Evolutionary conservation across 2,113 vertebrate species (phyloP), one percentile per base, ranked within the genome.

Genomic region (Saccopteryx bilineata): DNA sequence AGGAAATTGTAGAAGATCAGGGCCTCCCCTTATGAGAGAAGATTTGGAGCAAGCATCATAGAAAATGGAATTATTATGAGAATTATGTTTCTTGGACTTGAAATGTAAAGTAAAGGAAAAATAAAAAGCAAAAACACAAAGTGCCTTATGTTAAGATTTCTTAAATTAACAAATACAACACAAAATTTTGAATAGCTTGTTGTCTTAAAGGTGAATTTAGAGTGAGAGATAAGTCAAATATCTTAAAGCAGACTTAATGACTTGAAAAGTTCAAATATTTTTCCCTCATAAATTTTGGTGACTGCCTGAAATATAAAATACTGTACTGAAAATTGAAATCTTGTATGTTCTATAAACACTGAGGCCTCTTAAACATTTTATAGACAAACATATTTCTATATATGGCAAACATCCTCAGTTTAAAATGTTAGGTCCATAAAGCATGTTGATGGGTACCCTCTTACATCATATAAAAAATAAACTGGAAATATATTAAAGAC

Each of bases 1-100:
- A 98, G 98, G 98, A 98, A 98, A 98, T 97, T 97, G 92, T 79
- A 97, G 94, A 97, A 76, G 95, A 97, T 92, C 85, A 66, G 90
- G 89, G 90, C n/a, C 79, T 24, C 94, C 96, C 65, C 69, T 95
- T 93, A 96, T 97, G 65, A 54, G 97, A 93, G 97, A 96, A 95
- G 26, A 97, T 91, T 83, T 92, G 96, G 86, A 98, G 81, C 2
- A 96, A 90, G 75, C 0, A 72, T 90, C 83, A 96, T 87, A 93
- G 96, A 39, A 98, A 95, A 95, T 24, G 33, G 31, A 96, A 96
- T 93, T 96, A 58, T 71, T 97, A 71, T 12, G 24, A 91, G 83
- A 96, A 96, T 75, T 56, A 8, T 0, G 12, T 89, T 81, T 78
- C 46, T 81, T 23, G 50, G 54, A 56, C 83, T 80, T 87, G 28